Evolutionary conservation across 1,140 invertebrate genomes (phyloP), one percentile per base, ranked within the genome.

Genomic region (Hyles vespertilio): DNA sequence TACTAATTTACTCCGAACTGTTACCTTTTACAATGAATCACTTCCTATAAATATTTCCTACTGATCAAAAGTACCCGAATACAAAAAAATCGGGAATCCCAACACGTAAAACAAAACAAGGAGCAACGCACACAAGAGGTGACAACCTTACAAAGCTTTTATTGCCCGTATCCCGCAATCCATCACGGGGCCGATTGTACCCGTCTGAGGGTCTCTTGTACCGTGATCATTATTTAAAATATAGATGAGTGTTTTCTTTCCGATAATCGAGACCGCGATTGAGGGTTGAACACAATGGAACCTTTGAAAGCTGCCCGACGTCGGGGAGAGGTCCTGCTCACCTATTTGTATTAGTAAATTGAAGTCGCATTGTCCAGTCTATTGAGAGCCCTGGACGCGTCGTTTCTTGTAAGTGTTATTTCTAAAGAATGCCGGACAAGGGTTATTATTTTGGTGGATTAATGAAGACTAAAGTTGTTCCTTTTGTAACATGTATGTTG

Each of bases 321-420:
- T 70, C 64, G 75, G 73, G 67, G 60, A 66, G 74, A 73, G 69
- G 75, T 73, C 72, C 63, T 51, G 63, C 36, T 8, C 72, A 74
- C 76, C 83, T 88, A 88, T 88, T 88, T 86, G 85, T 88, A 86
- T 84, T 86, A 85, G 81, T 76, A 86, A 88, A 88, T 88, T 88
- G 83, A 78, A 88, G 81, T 81, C 76, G 69, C 77, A 74, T 67
- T 84, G 84, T 79, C 82, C 84, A 85, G 63, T 75, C 59, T 77
- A 85, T 72, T 72, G 67, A 77, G 79, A 63, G 60, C 76, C 69
- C 59, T 64, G 59, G 66, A 51, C 58, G 43, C 51, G 59, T 63
- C 65, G 61, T 61, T 2, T 54, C 53, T 5, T 5, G 7, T 11
- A 48, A 48, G n/a, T 7, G 10, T 40, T 40, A 5, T 5, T 40